phyloP scores from a whole-genome alignment of 2,888 invertebrate species.

The Clitarchus hookeri region DNA sequence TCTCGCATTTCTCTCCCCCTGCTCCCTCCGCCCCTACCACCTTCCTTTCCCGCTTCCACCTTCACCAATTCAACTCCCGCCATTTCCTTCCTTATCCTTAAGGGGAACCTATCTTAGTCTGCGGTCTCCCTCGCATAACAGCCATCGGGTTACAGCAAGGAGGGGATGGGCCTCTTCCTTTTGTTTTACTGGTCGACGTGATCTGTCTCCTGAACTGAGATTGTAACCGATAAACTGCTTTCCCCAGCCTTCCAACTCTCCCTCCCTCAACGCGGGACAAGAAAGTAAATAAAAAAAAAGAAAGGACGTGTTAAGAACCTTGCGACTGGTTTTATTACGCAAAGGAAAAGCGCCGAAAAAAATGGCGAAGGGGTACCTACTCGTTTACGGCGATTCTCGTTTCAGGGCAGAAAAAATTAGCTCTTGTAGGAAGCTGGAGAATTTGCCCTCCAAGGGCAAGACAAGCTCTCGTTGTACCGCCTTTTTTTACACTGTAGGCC shows the following conservation, averaged over 20 bases:
- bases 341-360: not conserved
- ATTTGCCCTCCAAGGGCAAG: too few relatives aligned
- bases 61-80: not conserved
- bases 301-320: slow-evolving; percentile 1
- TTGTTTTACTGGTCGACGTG: slow-evolving; percentile 15
- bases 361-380: too few relatives aligned
- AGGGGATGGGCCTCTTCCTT: not conserved
- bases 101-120: not conserved
- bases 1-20: not conserved
- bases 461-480: too few relatives aligned
- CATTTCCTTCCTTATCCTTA: slow-evolving; percentile 14
- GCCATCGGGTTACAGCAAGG: not conserved
- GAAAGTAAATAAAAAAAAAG: not conserved
- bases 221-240: slow-evolving; percentile 11
- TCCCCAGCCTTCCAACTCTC: not conserved
- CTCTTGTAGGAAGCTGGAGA: too few relatives aligned
- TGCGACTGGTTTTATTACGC: not conserved
- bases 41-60: not conserved
- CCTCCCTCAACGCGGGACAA: not conserved
- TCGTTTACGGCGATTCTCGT: too few relatives aligned
- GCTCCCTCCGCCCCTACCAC: not conserved
- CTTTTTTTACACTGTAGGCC: too few relatives aligned
- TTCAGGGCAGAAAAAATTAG: too few relatives aligned
- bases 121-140: slow-evolving; percentile 5
- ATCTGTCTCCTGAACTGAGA: slow-evolving; percentile 19